Conservation (phyloP, 1,140 invertebrate species). For the Chironomus tepperi region DNA sequence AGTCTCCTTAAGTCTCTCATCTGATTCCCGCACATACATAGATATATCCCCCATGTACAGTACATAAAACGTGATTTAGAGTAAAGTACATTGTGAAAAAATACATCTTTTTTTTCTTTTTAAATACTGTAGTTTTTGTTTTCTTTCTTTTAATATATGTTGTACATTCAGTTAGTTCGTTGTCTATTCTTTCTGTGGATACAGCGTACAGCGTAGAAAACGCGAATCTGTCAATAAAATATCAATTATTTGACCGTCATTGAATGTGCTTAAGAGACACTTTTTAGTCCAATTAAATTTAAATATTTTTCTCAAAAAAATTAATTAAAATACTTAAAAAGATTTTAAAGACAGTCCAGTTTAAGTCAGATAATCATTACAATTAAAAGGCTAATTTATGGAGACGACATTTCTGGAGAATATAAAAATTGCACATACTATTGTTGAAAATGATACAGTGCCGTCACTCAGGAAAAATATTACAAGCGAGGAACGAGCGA, state of each 20-base stretch:
- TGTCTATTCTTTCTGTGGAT: not conserved
- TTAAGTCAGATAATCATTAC: not conserved
- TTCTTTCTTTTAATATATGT: constrained; percentile 1
- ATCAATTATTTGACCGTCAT: too few relatives aligned
- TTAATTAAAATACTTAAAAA: too few relatives aligned
- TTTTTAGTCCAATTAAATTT: too few relatives aligned
- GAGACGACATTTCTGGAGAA: not conserved
- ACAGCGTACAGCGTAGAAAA: not conserved
- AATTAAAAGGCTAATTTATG: not conserved
- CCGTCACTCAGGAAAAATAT: not conserved
- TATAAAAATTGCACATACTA: not conserved
- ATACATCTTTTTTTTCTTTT: constrained; percentile 8
- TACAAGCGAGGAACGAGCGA: not conserved
- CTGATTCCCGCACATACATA: not conserved
- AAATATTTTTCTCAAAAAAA: too few relatives aligned
- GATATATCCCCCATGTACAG: not conserved
- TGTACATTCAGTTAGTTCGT: constrained; percentile 7
- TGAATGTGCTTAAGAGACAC: too few relatives aligned
- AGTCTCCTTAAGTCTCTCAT: not conserved
- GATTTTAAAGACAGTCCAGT: too few relatives aligned
- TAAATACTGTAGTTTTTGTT: not conserved
- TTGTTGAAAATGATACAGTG: constrained; percentile 5
- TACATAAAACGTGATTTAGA: not conserved
- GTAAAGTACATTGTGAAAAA: constrained; percentile 9
- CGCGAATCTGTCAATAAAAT: not conserved